These are phyloP conservation scores for Paracanthobrama guichenoti DNA, from an alignment of 2,113 vertebrate genomes.

Conservation along the genomic window DNA sequence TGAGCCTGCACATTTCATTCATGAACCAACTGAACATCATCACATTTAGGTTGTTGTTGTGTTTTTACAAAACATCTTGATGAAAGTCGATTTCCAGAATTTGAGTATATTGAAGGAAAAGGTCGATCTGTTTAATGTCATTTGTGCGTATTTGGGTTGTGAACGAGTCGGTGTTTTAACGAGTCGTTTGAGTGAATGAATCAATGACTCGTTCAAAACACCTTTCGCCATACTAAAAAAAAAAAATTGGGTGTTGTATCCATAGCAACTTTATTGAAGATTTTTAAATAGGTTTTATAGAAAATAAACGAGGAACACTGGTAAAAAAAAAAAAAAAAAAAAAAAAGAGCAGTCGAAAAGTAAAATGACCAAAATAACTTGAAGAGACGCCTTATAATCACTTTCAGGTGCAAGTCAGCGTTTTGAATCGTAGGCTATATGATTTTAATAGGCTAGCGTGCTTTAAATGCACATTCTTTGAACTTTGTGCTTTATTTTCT, in stretches of 20 bases:
- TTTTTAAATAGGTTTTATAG: background rate
- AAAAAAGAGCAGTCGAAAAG: background rate
- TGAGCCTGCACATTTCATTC: background rate
- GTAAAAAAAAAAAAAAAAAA: too few species aligned
- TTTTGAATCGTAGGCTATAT: background rate
- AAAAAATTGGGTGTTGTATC: background rate
- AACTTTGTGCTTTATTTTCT: background rate
- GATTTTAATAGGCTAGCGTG: background rate
- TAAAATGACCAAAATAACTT: background rate
- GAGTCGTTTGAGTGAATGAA: background rate
- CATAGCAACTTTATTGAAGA: background rate
- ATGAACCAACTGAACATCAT: too few species aligned
- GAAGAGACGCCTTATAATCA: background rate
- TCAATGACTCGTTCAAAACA: background rate
- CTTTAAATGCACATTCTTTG: background rate
- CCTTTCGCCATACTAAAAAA: background rate
- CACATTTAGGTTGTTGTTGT: background rate
- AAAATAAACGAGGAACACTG: background rate
- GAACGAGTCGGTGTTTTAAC: background rate
- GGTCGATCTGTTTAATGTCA: background rate
- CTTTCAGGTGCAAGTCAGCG: background rate
- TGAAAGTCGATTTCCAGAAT: background rate
- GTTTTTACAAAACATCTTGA: background rate
- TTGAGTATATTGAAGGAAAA: background rate
- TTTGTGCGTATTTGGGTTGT: background rate